These are phyloP conservation scores for Squalus acanthias DNA, from an alignment of 2,797 vertebrate species.

Conservation along the genomic window DNA sequence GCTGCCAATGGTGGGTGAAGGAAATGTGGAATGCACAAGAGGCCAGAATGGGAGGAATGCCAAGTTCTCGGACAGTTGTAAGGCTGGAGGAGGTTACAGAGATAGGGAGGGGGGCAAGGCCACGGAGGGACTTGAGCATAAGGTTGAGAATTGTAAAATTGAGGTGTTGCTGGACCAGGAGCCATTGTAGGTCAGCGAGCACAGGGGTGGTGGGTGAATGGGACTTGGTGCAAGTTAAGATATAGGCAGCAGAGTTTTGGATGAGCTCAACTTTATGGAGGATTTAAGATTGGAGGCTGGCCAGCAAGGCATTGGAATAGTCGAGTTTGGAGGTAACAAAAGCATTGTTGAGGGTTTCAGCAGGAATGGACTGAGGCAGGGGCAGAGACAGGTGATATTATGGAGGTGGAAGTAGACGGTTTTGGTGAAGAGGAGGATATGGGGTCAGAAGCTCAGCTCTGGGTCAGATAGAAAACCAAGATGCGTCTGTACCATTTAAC, in stretches of 20 bases:
- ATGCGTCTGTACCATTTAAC: background rate
- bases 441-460: background rate
- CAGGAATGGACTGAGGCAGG: background rate
- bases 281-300: background rate
- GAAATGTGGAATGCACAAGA: background rate
- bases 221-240: background rate
- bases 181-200: background rate
- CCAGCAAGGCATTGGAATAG: background rate
- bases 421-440: background rate
- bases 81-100: background rate
- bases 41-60: background rate
- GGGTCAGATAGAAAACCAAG: background rate
- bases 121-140: background rate
- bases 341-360: background rate
- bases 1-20: background rate
- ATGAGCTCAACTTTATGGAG: background rate
- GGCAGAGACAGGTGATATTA: background rate
- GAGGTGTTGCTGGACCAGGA: background rate
- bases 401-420: background rate
- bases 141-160: background rate
- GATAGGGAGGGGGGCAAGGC: background rate
- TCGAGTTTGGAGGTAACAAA: background rate
- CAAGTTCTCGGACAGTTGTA: background rate
- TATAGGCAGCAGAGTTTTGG: background rate
- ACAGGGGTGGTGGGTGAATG: too few relatives aligned